phyloP scores from a whole-genome alignment of 2,888 invertebrate species.

The Drosophila mimica region DNA sequence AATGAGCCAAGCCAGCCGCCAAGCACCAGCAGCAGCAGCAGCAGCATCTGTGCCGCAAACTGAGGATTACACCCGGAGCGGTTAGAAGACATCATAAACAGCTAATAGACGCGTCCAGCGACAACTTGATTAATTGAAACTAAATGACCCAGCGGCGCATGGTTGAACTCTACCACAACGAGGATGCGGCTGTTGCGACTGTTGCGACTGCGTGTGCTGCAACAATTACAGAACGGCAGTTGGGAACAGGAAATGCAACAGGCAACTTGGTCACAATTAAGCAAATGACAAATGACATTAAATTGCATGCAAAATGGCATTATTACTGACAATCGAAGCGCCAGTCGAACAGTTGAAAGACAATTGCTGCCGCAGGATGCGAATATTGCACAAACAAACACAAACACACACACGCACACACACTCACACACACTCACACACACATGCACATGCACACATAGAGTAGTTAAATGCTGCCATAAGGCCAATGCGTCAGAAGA shows the following conservation, averaged over 20 bases:
- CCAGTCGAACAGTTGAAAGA: conserved; percentile 12
- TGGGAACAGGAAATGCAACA: conserved; percentile 53
- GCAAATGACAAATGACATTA: conserved; percentile 79
- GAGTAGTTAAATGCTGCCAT: conserved; percentile 5
- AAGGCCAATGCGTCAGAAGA: conserved; percentile 21
- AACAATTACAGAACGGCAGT: conserved; percentile 74
- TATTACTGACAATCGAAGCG: conserved; percentile 51
- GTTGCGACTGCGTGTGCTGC: conserved; percentile 59
- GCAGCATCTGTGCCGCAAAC: conserved; percentile 8
- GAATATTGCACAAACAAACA: conserved; percentile 8
- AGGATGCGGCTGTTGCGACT: conserved; percentile 17
- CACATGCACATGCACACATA: no score
- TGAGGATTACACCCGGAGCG: conserved; percentile 11
- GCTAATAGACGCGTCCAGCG: conserved; percentile 79
- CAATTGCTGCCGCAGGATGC: conserved; percentile 33
- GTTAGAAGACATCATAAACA: conserved; percentile 67
- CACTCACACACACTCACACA: no score
- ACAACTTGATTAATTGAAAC: conserved; percentile 80
- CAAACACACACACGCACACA: conserved; percentile 1
- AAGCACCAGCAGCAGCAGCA: background rate
- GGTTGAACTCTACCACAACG: background rate
- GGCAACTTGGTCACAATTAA: conserved; percentile 71
- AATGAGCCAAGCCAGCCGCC: conserved; percentile 52
- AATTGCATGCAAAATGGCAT: conserved; percentile 78
- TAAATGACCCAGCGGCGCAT: conserved; percentile 65